Conservation (phyloP, 2,797 vertebrate species). For the Fundulus diaphanus region DNA sequence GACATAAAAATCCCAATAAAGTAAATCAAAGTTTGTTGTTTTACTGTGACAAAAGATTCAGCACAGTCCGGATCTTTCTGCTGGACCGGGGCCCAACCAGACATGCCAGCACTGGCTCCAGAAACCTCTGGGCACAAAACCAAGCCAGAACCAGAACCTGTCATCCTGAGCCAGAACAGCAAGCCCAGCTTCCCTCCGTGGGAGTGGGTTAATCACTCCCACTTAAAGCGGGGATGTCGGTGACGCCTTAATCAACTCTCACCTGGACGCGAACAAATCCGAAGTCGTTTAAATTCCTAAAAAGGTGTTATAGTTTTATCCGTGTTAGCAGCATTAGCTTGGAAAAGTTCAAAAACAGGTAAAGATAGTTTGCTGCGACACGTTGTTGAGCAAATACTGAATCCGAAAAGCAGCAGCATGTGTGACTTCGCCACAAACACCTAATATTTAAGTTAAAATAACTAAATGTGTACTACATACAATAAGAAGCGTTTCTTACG, state of each 20-base stretch:
- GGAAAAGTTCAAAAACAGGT: constrained; percentile 16
- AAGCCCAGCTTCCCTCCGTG: constrained; percentile 3
- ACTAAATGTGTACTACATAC: not conserved
- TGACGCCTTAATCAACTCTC: not conserved
- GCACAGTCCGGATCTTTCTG: constrained; percentile 55
- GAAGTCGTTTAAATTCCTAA: not conserved
- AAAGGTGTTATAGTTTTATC: not conserved
- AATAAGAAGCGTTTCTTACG: constrained; percentile 46
- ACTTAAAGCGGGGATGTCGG: not conserved
- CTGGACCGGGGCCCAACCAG: constrained; percentile 54
- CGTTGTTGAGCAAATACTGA: constrained; percentile 38
- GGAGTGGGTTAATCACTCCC: not conserved
- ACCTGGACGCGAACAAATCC: not conserved
- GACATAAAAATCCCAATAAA: not conserved
- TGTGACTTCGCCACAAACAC: not conserved
- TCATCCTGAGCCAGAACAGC: constrained; percentile 6
- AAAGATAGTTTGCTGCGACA: constrained; percentile 14
- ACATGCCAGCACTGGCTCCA: constrained; percentile 59
- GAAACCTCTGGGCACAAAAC: constrained; percentile 63
- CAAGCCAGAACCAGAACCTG: constrained; percentile 3
- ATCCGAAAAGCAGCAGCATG: accelerated
- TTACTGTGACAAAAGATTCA: not conserved
- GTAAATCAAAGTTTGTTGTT: not conserved
- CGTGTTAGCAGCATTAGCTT: not conserved
- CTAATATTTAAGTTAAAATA: not conserved